Evolutionary conservation across 2,113 vertebrate genomes (phyloP).

Genomic region (Engraulis encrasicolus): DNA sequence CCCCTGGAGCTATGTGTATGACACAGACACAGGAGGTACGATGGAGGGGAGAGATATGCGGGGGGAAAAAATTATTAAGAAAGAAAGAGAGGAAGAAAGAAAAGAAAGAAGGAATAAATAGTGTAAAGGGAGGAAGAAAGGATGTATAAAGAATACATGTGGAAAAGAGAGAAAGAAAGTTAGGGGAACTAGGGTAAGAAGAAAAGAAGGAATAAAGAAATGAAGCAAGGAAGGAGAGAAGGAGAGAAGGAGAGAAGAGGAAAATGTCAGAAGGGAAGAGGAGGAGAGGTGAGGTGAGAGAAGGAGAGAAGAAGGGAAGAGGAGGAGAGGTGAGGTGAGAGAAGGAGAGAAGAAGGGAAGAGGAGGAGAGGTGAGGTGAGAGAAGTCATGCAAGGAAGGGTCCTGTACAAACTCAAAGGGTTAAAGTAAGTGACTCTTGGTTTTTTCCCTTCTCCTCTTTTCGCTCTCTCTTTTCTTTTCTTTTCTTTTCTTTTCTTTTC

Average conservation of each 20-base stretch:
- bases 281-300: background rate
- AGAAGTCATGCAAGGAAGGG: background rate
- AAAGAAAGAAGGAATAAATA: too few species aligned
- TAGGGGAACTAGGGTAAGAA: too few species aligned
- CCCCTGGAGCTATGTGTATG: too few species aligned
- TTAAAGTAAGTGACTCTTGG: slow-evolving; percentile 65
- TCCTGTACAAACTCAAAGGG: slow-evolving; percentile 73
- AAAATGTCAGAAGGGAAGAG: background rate
- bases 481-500: too few species aligned
- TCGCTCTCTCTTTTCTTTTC: slow-evolving; percentile 52
- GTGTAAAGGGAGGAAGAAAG: too few species aligned
- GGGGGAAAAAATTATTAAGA: too few species aligned
- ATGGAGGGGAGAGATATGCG: too few species aligned
- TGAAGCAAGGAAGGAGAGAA: background rate
- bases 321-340: slow-evolving; percentile 35
- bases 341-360: background rate
- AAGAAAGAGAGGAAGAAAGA: too few species aligned
- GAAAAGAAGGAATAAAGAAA: background rate
- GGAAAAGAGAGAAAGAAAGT: too few species aligned
- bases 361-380: slow-evolving; percentile 36
- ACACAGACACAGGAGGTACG: too few species aligned
- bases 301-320: slow-evolving; percentile 21
- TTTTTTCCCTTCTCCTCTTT: too few species aligned
- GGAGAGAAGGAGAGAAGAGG: background rate
- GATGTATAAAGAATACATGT: too few species aligned